Percentiles rank a stretch among this genome's conserved stretches.
Conservation (phyloP, 2,797 vertebrate genomes). For the Coracias cyanogaster region DNA sequence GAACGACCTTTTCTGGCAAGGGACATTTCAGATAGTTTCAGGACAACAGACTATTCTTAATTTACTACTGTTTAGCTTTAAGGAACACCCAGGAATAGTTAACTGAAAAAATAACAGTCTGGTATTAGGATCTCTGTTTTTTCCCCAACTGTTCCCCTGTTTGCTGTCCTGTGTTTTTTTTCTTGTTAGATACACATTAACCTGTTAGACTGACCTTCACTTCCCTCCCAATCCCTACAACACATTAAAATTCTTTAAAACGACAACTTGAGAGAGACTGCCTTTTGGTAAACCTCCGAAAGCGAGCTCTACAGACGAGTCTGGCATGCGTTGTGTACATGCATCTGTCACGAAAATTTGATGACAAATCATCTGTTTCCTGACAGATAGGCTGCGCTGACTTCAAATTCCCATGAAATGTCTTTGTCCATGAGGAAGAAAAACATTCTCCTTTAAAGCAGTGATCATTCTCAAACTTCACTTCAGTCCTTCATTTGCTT, state of each 20-base stretch:
- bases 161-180: slow-evolving; percentile 38
- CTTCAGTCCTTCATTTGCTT: slow-evolving; percentile 5
- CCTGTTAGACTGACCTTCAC: slow-evolving; percentile 31
- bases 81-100: neutral
- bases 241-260: slow-evolving; percentile 58
- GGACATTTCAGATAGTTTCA: neutral
- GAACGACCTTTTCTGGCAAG: neutral
- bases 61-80: slow-evolving; percentile 6
- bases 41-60: neutral
- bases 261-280: slow-evolving; percentile 40
- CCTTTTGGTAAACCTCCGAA: slow-evolving; percentile 49
- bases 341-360: slow-evolving; percentile 48
- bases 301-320: slow-evolving; percentile 3
- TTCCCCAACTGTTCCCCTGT: neutral
- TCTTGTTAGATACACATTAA: slow-evolving; percentile 52
- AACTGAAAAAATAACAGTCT: neutral
- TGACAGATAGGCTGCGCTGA: slow-evolving; percentile 61
- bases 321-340: slow-evolving; percentile 66
- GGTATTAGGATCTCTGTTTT: neutral
- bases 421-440: slow-evolving; percentile 59
- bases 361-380: slow-evolving; percentile 73
- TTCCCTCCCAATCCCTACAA: slow-evolving; percentile 11
- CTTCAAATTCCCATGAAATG: slow-evolving; percentile 65
- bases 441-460: slow-evolving; percentile 52
- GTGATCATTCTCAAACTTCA: slow-evolving; percentile 6